These are phyloP conservation scores for Xyliphius kryptos DNA, from an alignment of 2,113 vertebrate species.

Conservation along the genomic window DNA sequence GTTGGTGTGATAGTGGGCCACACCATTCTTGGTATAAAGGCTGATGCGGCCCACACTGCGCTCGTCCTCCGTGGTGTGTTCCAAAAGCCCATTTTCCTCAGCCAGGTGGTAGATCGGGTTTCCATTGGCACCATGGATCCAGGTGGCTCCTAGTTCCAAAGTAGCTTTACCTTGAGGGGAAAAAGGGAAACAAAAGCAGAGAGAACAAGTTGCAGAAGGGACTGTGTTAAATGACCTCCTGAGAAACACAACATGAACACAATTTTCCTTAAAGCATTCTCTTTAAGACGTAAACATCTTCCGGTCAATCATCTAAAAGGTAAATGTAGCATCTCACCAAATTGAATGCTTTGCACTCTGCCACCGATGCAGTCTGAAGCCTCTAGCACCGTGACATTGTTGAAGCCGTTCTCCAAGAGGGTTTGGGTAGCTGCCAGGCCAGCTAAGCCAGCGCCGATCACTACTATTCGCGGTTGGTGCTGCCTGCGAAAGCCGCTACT, in stretches of 20 bases:
- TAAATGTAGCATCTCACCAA: slow-evolving; percentile 74
- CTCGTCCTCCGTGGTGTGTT: slow-evolving; percentile 88
- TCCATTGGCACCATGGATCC: slow-evolving; percentile 96
- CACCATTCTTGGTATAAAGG: slow-evolving; percentile 91
- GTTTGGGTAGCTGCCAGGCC: slow-evolving; percentile 87
- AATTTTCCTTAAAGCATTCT: too few species aligned
- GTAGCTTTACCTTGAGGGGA: slow-evolving; percentile 74
- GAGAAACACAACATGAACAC: not conserved
- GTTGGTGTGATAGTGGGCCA: slow-evolving; percentile 94
- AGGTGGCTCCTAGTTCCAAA: slow-evolving; percentile 98
- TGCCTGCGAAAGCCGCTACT: slow-evolving; percentile 83
- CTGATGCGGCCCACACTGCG: slow-evolving; percentile 92
- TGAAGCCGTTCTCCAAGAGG: slow-evolving; percentile 88
- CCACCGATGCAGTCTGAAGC: slow-evolving; percentile 88
- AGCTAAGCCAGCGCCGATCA: slow-evolving; percentile 92
- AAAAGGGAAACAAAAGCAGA: not conserved
- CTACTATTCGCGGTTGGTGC: slow-evolving; percentile 95
- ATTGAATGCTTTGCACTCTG: slow-evolving; percentile 86
- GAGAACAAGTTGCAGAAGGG: too few species aligned
- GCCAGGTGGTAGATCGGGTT: slow-evolving; percentile 99
- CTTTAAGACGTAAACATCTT: too few species aligned
- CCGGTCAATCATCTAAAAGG: too few species aligned
- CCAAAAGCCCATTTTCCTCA: slow-evolving; percentile 91
- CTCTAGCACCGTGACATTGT: slow-evolving; percentile 92
- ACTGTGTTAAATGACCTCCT: too few species aligned